A percentile compares a stretch with the other conserved stretches of the same genome.
phyloP scores from a whole-genome alignment of 2,113 vertebrate species.

The Vidua chalybeata region DNA sequence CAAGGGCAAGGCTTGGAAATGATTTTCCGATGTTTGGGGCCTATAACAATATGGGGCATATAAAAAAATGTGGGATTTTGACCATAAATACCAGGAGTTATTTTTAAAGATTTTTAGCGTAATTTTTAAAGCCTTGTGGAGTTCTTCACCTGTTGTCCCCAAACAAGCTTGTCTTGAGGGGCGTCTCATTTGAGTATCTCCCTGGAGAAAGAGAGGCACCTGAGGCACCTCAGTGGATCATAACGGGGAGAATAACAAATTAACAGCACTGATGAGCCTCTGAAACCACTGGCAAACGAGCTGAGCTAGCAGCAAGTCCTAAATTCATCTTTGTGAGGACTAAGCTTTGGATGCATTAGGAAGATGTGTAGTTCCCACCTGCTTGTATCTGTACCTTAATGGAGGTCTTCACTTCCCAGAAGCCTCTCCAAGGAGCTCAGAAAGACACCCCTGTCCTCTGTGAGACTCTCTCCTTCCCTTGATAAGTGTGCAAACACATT shows the following conservation, averaged over 20 bases:
- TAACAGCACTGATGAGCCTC: not conserved
- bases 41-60: not conserved
- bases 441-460: not conserved
- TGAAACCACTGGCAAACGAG: not conserved
- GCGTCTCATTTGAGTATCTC: not conserved
- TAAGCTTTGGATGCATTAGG: not conserved
- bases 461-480: not conserved
- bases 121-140: not conserved
- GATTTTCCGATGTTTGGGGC: not conserved
- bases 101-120: not conserved
- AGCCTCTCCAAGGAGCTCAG: not conserved
- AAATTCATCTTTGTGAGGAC: not conserved
- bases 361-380: not conserved
- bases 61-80: not conserved
- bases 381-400: not conserved
- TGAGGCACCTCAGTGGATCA: not conserved
- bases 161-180: accelerated
- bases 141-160: not conserved
- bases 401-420: not conserved
- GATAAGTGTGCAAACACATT: not conserved
- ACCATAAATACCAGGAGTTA: not conserved
- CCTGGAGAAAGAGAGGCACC: not conserved
- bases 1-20: not conserved
- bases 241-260: not conserved
- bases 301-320: not conserved